Conservation (phyloP, 2,113 vertebrate genomes). For the Lipotes vexillifer region DNA sequence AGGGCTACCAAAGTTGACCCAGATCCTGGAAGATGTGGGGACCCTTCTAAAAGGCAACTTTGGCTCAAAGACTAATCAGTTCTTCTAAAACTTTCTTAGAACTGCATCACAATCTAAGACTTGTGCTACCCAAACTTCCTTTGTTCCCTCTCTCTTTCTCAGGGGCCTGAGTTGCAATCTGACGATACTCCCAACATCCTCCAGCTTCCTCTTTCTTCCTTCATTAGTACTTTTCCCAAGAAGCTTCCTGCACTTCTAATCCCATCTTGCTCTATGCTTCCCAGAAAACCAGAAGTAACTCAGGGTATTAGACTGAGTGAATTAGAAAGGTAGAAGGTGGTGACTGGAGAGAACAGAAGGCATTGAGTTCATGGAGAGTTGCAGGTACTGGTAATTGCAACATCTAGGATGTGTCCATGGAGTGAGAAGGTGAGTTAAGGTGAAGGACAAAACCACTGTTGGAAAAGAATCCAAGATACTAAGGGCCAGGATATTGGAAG, state of each 20-base stretch:
- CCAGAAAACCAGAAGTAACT: neutral
- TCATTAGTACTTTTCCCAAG: neutral
- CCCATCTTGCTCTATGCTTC: neutral
- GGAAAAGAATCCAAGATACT: neutral
- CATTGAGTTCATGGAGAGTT: neutral
- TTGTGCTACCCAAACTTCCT: neutral
- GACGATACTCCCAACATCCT: neutral
- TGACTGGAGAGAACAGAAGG: neutral
- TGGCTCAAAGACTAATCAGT: neutral
- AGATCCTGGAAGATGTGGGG: accelerated
- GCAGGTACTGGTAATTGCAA: neutral
- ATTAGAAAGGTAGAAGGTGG: neutral
- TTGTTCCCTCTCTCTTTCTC: neutral
- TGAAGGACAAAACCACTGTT: neutral
- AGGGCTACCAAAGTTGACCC: neutral
- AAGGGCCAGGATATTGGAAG: neutral
- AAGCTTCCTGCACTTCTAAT: neutral
- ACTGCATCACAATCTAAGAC: neutral
- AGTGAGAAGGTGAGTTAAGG: neutral
- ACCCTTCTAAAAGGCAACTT: neutral
- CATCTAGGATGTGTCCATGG: neutral
- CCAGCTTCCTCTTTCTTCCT: neutral
- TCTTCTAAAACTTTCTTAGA: neutral
- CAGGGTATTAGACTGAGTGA: neutral
- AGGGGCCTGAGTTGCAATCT: neutral